phyloP scores from a whole-genome alignment of 2,888 invertebrate genomes.

The Platerodrilus igneus region DNA sequence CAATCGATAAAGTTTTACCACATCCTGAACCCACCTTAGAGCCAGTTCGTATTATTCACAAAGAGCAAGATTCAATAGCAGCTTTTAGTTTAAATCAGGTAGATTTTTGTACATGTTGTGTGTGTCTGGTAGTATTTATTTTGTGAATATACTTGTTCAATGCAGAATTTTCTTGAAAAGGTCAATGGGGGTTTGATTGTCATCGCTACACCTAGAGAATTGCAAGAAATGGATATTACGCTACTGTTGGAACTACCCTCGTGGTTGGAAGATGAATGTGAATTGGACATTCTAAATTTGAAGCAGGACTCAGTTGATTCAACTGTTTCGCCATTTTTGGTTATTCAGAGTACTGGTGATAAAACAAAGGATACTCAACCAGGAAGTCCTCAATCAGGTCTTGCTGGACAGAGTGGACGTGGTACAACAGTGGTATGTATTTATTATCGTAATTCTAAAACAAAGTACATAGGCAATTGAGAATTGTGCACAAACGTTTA shows the following conservation, averaged over 20 bases:
- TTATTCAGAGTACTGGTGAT: constrained; percentile 71
- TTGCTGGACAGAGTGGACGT: constrained; percentile 77
- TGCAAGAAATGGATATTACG: constrained; percentile 97
- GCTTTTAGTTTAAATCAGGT: constrained; percentile 96
- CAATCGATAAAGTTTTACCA: constrained; percentile 50
- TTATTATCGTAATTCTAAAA: too few species aligned
- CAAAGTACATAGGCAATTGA: too few species aligned
- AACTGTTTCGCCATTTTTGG: constrained; percentile 72
- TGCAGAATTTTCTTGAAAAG: constrained; percentile 42
- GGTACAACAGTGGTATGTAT: constrained; percentile 80
- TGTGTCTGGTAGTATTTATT: constrained; percentile 7
- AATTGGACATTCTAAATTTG: constrained; percentile 87
- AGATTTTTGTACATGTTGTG: constrained; percentile 12
- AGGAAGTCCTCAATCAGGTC: constrained; percentile 65
- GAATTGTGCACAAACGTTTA: too few species aligned
- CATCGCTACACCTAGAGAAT: constrained; percentile 91
- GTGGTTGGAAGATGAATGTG: constrained; percentile 97
- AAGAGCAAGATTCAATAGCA: constrained; percentile 96
- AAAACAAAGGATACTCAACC: constrained; percentile 52
- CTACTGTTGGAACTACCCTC: constrained; percentile 82
- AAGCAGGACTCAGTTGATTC: constrained; percentile 61
- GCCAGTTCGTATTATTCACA: constrained; percentile 93
- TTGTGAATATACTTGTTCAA: not conserved
- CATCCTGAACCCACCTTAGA: constrained; percentile 54
- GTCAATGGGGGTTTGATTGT: constrained; percentile 79